A percentile compares a stretch with the other conserved stretches of the same genome.
phyloP scores from a whole-genome alignment of 2,888 invertebrate species.

The Orchesellides sinensis region DNA sequence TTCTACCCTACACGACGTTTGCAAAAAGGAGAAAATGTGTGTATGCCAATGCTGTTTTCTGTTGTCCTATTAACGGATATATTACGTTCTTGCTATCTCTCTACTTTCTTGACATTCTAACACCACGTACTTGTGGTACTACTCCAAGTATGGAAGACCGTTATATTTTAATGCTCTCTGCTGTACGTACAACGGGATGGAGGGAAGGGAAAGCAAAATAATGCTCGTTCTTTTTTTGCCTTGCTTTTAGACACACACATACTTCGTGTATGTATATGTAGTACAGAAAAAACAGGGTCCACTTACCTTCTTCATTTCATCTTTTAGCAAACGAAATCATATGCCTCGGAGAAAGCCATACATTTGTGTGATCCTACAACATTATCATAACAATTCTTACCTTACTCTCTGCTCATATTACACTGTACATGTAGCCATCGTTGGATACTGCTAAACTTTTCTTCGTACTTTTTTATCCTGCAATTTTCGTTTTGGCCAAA shows the following conservation, averaged over 20 bases:
- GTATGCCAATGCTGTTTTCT: constrained; percentile 37
- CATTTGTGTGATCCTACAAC: constrained; percentile 20
- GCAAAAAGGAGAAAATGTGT: constrained; percentile 35
- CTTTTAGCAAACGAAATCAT: constrained; percentile 26
- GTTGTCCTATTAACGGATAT: constrained; percentile 8
- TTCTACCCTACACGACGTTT: background rate
- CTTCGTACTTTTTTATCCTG: background rate
- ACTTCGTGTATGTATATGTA: constrained; percentile 8
- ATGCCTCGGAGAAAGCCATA: background rate
- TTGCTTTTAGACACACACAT: constrained; percentile 22
- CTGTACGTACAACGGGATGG: background rate
- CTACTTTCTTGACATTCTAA: constrained; percentile 1
- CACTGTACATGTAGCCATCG: background rate
- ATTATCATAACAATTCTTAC: constrained; percentile 50
- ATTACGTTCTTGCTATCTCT: constrained; percentile 10
- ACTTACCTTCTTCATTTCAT: constrained; percentile 41
- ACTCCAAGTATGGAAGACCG: constrained; percentile 14
- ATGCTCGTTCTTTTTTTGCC: constrained; percentile 25
- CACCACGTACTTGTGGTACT: constrained; percentile 15
- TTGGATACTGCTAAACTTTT: background rate
- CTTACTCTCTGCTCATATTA: constrained; percentile 16
- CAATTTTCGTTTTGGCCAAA: no score
- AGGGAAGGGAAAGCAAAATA: constrained; percentile 25
- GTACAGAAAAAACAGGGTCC: constrained; percentile 33
- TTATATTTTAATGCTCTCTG: constrained; percentile 53